These are phyloP conservation scores for Carassius carassius DNA, from an alignment of 2,113 vertebrate species.

Conservation along the genomic window DNA sequence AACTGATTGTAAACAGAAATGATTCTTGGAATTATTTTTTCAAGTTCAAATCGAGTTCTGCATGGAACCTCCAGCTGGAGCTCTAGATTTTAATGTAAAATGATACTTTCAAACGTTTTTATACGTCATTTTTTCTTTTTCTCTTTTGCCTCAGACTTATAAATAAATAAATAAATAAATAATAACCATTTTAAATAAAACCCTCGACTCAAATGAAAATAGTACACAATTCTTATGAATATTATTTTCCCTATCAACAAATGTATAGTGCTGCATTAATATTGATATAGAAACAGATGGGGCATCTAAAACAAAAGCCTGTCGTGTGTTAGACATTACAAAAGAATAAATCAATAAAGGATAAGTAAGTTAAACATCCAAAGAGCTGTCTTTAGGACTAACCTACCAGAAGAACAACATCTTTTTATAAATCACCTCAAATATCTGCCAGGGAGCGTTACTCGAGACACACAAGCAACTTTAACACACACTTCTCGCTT, in stretches of 20 bases:
- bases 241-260: background rate
- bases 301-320: background rate
- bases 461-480: background rate
- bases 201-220: background rate
- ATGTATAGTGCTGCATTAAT: background rate
- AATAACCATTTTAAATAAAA: background rate
- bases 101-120: background rate
- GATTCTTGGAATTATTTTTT: too few species aligned
- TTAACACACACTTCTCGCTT: background rate
- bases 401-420: background rate
- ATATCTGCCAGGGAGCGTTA: background rate
- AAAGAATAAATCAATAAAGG: too few species aligned
- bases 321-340: too few species aligned
- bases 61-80: background rate
- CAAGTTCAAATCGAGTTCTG: too few species aligned
- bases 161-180: background rate
- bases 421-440: constrained; percentile 33
- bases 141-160: background rate
- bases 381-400: too few species aligned
- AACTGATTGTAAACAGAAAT: background rate
- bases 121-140: background rate
- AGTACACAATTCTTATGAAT: background rate
- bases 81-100: background rate
- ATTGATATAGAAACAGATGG: constrained; percentile 27
- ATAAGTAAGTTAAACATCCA: too few species aligned